Evolutionary conservation across 2,888 invertebrate genomes (phyloP), one percentile per base, ranked within the genome.

Genomic region (Phyllotreta cruciferae): DNA sequence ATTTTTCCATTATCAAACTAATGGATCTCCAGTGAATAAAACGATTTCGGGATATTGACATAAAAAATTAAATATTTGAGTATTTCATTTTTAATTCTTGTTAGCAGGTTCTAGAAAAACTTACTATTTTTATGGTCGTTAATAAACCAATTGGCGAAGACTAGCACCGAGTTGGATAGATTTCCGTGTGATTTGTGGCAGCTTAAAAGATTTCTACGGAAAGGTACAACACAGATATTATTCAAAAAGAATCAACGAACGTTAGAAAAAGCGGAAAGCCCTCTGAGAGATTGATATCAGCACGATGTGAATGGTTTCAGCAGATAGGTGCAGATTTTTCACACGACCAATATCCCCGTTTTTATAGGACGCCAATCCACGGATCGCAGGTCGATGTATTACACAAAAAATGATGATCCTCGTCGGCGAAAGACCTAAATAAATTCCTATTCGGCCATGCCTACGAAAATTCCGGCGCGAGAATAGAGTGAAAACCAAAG

Each of bases 261-360:
- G 39, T 41, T 63, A 62, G 34, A 64, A 62, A 62, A 64, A 61
- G 41, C 54, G 36, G 49, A 53, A 36, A 61, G 61, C 60, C 49
- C 50, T 56, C 38, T 11, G 50, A 54, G 41, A 68, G 69, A 69
- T 69, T 69, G 67, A 69, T 69, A 69, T 67, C 67, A 53, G 44
- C 61, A 41, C 63, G 56, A 61, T 64, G 67, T 57, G 62, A 64
- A 67, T 63, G 69, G 66, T 66, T 67, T 58, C 53, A 49, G 61
- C 39, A 62, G 66, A 68, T 68, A 56, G 66, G 53, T 61, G 58
- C 37, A 60, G 52, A 67, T 70, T 68, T 64, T 66, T 68, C 68
- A 70, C 56, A 56, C 60, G 38, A 54, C 62, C 66, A 56, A 60
- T 54, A 57, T 64, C 60, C 64, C 56, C 39, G 55, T 64, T 64